phyloP scores from a whole-genome alignment of 2,888 invertebrate species.

The Parnassius glacialis region DNA sequence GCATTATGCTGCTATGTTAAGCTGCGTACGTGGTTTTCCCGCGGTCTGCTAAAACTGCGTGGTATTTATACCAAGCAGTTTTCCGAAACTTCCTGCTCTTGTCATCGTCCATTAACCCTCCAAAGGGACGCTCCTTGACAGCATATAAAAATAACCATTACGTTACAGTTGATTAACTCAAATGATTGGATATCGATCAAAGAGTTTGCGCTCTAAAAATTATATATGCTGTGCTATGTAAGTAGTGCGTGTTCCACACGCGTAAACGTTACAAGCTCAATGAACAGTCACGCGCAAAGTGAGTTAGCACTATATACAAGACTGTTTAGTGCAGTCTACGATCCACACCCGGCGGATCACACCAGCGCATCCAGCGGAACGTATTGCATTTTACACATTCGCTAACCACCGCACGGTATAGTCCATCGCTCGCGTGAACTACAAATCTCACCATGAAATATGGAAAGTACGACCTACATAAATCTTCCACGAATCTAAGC shows the following conservation, averaged over 20 bases:
- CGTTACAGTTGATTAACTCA: conserved; percentile 52
- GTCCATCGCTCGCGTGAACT: conserved; percentile 58
- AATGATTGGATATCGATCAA: conserved; percentile 58
- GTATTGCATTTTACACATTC: conserved; percentile 57
- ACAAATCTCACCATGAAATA: conserved; percentile 69
- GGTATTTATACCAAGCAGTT: too few relatives aligned
- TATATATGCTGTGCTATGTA: conserved; percentile 61
- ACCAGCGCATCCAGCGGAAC: conserved; percentile 59
- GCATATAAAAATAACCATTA: conserved; percentile 31
- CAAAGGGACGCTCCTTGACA: conserved; percentile 3
- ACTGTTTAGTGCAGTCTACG: conserved; percentile 56
- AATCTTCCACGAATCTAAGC: conserved; percentile 70
- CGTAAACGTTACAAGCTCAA: conserved; percentile 39
- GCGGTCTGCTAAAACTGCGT: too few relatives aligned
- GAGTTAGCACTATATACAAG: conserved; percentile 34
- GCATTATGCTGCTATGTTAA: too few relatives aligned
- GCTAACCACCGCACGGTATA: conserved; percentile 55
- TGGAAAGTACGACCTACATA: conserved; percentile 77
- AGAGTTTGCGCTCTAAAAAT: conserved; percentile 70
- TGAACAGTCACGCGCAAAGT: conserved; percentile 59
- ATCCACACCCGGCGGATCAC: conserved; percentile 44
- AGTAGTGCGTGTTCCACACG: conserved; percentile 55
- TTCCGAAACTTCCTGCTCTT: background rate
- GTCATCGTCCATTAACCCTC: conserved; percentile 10
- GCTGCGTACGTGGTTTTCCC: too few relatives aligned